phyloP scores from a whole-genome alignment of 1,140 invertebrate species.

The Arion vulgaris region DNA sequence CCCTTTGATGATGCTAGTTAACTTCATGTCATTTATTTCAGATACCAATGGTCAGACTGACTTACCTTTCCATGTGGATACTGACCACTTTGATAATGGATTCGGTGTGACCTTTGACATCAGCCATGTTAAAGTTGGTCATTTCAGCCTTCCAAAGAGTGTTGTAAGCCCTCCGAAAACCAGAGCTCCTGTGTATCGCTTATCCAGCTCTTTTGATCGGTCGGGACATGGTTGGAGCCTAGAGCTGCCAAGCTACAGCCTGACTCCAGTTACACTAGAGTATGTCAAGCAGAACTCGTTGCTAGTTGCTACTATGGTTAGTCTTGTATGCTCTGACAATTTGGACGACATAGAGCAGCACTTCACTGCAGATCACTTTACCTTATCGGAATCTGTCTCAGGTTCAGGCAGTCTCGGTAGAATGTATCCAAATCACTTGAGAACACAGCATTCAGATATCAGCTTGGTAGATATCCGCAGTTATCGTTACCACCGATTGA shows the following conservation, averaged over 20 bases:
- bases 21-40: conserved; percentile 38
- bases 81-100: conserved; percentile 40
- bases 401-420: not conserved
- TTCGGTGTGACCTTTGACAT: conserved; percentile 56
- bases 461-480: conserved; percentile 67
- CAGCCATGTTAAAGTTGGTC: conserved; percentile 21
- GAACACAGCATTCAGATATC: conserved; percentile 57
- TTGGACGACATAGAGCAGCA: conserved; percentile 63
- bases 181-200: not conserved
- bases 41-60: conserved; percentile 54
- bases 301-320: conserved; percentile 67
- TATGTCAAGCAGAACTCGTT: conserved; percentile 66
- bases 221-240: conserved; percentile 16
- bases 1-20: too few relatives aligned
- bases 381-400: conserved; percentile 27
- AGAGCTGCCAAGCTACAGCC: conserved; percentile 33
- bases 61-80: conserved; percentile 53
- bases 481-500: conserved; percentile 66
- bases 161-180: not conserved
- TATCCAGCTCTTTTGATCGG: conserved; percentile 5
- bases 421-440: conserved; percentile 11
- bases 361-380: conserved; percentile 58
- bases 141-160: not conserved
- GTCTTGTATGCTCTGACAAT: conserved; percentile 66
- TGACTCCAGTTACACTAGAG: conserved; percentile 65